Evolutionary conservation across 64 coral and sea anemone genomes (phyloP).

Genomic region (Catalaphyllia jardinei): DNA sequence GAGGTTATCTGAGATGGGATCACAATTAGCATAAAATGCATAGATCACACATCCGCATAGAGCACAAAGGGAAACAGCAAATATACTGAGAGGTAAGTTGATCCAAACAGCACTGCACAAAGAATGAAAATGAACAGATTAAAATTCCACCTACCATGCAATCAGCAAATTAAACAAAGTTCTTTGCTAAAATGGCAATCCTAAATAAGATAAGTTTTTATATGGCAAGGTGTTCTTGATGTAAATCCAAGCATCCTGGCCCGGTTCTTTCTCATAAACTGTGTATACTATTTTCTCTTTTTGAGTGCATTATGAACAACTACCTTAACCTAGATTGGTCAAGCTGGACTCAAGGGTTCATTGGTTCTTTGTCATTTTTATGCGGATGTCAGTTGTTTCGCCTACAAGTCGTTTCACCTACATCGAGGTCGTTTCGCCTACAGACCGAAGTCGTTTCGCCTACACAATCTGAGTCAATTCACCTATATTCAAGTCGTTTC

Average conservation of each 20-base stretch:
- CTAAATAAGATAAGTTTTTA: too few species aligned
- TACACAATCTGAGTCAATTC: too few species aligned
- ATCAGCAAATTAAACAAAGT: neutral
- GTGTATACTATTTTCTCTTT: too few species aligned
- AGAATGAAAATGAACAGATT: neutral
- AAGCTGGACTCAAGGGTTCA: neutral
- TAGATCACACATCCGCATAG: conserved; percentile 98
- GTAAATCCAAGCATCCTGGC: too few species aligned
- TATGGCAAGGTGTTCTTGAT: too few species aligned
- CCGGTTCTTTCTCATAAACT: neutral
- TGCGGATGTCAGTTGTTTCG: too few species aligned
- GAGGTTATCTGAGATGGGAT: conserved; percentile 70
- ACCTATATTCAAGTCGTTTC: too few species aligned
- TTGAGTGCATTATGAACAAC: neutral
- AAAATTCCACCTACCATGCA: neutral
- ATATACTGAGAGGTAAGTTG: conserved; percentile 82
- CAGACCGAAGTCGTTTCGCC: too few species aligned
- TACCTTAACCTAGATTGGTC: neutral
- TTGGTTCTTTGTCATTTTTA: neutral
- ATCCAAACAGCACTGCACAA: conserved; percentile 85
- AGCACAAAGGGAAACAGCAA: conserved; percentile 88
- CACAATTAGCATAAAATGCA: conserved; percentile 92
- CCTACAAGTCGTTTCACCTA: too few species aligned
- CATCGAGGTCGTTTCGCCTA: too few species aligned
- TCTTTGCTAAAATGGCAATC: neutral